Conservation (phyloP, 2,113 vertebrate species). For the Drymodes brunneopygia region DNA sequence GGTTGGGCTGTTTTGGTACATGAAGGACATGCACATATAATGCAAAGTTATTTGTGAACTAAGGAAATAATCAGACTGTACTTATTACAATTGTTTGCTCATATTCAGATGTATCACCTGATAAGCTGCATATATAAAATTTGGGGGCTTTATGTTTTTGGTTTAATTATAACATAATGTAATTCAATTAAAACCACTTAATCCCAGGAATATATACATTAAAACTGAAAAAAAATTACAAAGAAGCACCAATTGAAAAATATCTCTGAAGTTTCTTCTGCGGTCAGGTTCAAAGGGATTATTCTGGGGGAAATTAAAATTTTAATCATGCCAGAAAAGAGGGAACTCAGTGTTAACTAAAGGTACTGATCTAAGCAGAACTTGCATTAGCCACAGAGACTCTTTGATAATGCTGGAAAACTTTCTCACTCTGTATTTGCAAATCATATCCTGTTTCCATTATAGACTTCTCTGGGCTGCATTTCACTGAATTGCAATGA, state of each 20-base stretch:
- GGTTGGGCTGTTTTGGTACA: background rate
- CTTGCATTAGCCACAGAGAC: background rate
- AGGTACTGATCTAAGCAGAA: background rate
- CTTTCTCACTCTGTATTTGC: background rate
- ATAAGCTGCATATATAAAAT: background rate
- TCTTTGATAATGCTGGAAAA: background rate
- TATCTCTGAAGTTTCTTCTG: background rate
- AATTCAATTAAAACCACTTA: background rate
- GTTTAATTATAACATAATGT: background rate
- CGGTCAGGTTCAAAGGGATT: background rate
- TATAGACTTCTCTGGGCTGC: background rate
- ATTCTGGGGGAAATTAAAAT: background rate
- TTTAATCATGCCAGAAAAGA: constrained; percentile 18
- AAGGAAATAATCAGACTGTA: background rate
- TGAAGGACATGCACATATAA: background rate
- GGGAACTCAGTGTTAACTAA: background rate
- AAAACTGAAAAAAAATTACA: background rate
- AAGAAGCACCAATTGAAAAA: background rate
- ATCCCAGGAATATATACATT: background rate
- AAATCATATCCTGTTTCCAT: background rate
- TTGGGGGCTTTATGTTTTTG: background rate
- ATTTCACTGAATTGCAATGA: background rate
- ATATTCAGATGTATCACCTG: background rate
- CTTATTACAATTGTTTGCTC: background rate
- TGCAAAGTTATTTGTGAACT: background rate